phyloP scores from a whole-genome alignment of 1,140 invertebrate genomes.

The Saccostrea echinata region DNA sequence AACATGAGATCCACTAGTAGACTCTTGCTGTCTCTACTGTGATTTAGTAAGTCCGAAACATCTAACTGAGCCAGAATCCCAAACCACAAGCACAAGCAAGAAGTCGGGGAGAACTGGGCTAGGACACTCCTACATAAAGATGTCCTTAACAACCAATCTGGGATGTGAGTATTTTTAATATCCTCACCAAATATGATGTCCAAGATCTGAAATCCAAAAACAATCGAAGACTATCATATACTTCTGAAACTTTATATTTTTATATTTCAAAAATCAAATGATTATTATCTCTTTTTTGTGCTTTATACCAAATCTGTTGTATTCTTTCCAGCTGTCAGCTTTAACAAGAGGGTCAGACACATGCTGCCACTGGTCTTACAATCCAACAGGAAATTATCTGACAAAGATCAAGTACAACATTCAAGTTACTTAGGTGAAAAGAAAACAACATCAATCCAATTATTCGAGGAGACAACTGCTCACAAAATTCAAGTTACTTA shows the following conservation, averaged over 20 bases:
- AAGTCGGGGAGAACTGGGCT: constrained; percentile 45
- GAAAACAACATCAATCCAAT: too few relatives aligned
- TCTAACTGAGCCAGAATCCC: constrained; percentile 64
- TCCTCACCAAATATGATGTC: neutral
- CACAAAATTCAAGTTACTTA: too few relatives aligned
- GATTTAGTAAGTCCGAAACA: constrained; percentile 54
- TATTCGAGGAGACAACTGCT: too few relatives aligned
- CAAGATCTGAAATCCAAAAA: neutral
- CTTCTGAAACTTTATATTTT: neutral
- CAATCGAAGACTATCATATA: neutral
- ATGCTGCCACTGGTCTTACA: constrained; percentile 72
- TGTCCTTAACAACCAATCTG: constrained; percentile 2
- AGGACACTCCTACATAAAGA: neutral
- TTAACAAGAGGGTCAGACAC: constrained; percentile 64
- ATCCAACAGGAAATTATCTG: constrained; percentile 70
- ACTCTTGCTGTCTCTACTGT: constrained; percentile 46
- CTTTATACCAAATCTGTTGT: neutral
- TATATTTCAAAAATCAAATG: neutral
- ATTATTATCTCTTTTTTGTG: too few relatives aligned
- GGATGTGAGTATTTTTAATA: neutral
- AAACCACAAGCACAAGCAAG: constrained; percentile 62
- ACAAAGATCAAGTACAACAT: constrained; percentile 45
- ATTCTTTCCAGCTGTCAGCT: constrained; percentile 16
- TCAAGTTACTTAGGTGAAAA: neutral
- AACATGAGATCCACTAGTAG: constrained; percentile 55